Percentiles rank a stretch among this genome's conserved stretches.
These are phyloP conservation scores for Cottoperca gobio DNA, from an alignment of 2,797 vertebrate genomes.

Conservation along the genomic window DNA sequence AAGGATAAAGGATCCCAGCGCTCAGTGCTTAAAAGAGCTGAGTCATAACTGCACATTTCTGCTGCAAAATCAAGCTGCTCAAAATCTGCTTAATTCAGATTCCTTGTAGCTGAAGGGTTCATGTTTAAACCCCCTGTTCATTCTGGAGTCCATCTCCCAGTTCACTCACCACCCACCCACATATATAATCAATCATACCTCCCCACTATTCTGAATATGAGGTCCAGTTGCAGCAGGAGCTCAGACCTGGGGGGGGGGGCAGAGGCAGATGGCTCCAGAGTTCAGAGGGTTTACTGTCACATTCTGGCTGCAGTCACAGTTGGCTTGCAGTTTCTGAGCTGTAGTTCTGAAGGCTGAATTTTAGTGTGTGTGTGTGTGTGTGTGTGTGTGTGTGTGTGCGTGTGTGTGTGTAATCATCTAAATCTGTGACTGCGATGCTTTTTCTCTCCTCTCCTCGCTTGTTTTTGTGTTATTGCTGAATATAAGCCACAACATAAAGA, in stretches of 20 bases:
- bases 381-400: conserved; percentile 1
- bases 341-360: conserved; percentile 34
- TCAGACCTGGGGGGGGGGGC: conserved; percentile 11
- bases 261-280: conserved; percentile 41
- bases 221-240: conserved; percentile 36
- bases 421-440: conserved; percentile 2
- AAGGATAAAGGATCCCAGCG: background rate
- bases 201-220: conserved; percentile 7
- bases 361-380: conserved; percentile 17
- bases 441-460: background rate
- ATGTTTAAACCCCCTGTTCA: conserved; percentile 8
- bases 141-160: background rate
- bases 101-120: background rate
- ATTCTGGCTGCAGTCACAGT: conserved; percentile 50
- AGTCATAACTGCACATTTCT: conserved; percentile 10
- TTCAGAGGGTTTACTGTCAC: conserved; percentile 54
- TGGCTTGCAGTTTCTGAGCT: conserved; percentile 46
- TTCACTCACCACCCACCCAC: background rate
- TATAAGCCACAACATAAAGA: background rate
- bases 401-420: conserved; percentile 33
- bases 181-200: conserved; percentile 6
- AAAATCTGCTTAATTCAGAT: background rate
- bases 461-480: background rate
- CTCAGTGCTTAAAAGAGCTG: conserved; percentile 13
- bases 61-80: background rate